A percentile compares a stretch with the other conserved stretches of the same genome.
These are phyloP conservation scores for Neopipo cinnamomea DNA, from an alignment of 2,113 vertebrate species.

Conservation along the genomic window DNA sequence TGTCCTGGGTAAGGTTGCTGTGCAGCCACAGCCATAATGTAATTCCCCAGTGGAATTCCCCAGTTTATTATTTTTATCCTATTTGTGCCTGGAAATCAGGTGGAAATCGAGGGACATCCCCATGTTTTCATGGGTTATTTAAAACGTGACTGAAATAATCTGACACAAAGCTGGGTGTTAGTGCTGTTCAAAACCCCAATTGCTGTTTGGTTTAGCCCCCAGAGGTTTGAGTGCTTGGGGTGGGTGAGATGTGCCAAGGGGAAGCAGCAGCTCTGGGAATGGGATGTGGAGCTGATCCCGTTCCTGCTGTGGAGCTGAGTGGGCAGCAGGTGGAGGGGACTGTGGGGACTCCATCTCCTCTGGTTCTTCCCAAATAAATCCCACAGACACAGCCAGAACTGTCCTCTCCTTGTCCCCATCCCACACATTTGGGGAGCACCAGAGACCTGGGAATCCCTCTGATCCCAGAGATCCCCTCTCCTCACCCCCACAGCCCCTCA, in stretches of 20 bases:
- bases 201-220: fast-evolving
- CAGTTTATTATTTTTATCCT: neutral
- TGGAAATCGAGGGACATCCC: neutral
- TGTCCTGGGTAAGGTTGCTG: fast-evolving
- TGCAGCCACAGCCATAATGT: fast-evolving
- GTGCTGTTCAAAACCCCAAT: neutral
- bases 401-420: neutral
- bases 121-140: neutral
- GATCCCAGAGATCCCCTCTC: neutral
- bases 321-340: neutral
- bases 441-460: neutral
- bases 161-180: neutral
- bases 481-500: fast-evolving
- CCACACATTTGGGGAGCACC: neutral
- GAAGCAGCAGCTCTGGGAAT: neutral
- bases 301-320: fast-evolving
- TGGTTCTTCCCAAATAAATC: fast-evolving
- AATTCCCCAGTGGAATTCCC: fast-evolving
- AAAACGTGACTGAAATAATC: neutral
- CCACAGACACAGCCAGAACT: fast-evolving
- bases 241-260: neutral
- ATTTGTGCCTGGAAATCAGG: neutral
- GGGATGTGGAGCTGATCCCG: neutral
- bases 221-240: neutral
- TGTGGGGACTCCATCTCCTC: neutral